A percentile compares a stretch with the other conserved stretches of the same genome.
Evolutionary conservation across 2,888 invertebrate species (phyloP).

Genomic region (Sesia apiformis): DNA sequence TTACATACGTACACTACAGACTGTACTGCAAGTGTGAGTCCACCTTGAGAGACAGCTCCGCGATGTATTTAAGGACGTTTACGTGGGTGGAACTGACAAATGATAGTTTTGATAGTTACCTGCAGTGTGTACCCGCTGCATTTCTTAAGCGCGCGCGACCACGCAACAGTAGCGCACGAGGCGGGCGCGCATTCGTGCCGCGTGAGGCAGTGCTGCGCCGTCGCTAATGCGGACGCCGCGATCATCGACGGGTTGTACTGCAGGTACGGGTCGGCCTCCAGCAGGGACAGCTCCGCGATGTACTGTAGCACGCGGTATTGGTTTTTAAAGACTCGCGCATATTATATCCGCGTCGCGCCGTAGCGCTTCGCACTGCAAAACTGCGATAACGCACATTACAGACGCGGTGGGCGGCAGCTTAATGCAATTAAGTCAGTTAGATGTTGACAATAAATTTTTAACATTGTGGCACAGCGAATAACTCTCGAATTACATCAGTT

Average conservation of each 20-base stretch:
- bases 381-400: too few relatives aligned
- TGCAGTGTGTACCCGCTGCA: constrained; percentile 76
- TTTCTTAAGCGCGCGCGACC: constrained; percentile 78
- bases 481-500: too few relatives aligned
- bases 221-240: constrained; percentile 86
- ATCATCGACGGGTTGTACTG: constrained; percentile 87
- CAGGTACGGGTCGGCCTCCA: constrained; percentile 91
- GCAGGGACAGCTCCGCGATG: constrained; percentile 86
- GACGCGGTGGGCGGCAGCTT: too few relatives aligned
- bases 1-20: too few relatives aligned
- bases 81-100: constrained; percentile 20
- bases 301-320: constrained; percentile 68
- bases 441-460: too few relatives aligned
- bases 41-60: not conserved
- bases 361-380: too few relatives aligned
- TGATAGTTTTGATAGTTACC: constrained; percentile 12
- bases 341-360: too few relatives aligned
- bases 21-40: too few relatives aligned
- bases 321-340: too few relatives aligned
- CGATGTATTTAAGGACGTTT: too few relatives aligned
- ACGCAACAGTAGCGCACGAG: constrained; percentile 57
- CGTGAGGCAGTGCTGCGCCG: constrained; percentile 83
- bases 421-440: too few relatives aligned
- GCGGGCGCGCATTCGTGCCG: constrained; percentile 6
- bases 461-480: too few relatives aligned